Evolutionary conservation across 2,113 vertebrate species (phyloP).

Genomic region (Anser brachyrhynchus): DNA sequence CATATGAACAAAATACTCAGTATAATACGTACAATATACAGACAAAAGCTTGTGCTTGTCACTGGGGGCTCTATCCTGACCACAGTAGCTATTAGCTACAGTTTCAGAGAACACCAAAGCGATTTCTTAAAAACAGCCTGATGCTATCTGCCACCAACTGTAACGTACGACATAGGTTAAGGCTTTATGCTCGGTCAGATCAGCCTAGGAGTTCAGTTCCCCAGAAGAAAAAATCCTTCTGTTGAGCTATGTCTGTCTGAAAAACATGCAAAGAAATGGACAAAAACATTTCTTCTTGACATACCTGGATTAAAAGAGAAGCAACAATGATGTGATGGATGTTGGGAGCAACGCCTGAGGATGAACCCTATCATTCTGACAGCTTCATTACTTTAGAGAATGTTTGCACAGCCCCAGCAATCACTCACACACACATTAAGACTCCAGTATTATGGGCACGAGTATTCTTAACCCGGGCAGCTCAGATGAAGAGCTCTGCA

Average conservation of each 20-base stretch:
- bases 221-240: neutral
- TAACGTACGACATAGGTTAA: neutral
- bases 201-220: neutral
- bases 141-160: neutral
- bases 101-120: neutral
- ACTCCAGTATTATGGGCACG: neutral
- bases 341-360: neutral
- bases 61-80: neutral
- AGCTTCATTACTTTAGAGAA: neutral
- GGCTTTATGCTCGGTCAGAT: neutral
- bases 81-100: neutral
- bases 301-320: neutral
- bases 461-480: neutral
- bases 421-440: neutral
- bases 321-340: neutral
- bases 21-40: neutral
- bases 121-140: neutral
- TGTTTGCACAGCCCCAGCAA: neutral
- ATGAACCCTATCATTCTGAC: neutral
- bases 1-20: fast-evolving
- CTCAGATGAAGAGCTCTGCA: neutral
- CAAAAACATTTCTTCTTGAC: neutral
- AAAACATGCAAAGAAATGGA: neutral
- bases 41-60: neutral
- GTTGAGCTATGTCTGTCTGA: neutral